phyloP scores from a whole-genome alignment of 2,113 vertebrate genomes.

The Bambusicola thoracicus region DNA sequence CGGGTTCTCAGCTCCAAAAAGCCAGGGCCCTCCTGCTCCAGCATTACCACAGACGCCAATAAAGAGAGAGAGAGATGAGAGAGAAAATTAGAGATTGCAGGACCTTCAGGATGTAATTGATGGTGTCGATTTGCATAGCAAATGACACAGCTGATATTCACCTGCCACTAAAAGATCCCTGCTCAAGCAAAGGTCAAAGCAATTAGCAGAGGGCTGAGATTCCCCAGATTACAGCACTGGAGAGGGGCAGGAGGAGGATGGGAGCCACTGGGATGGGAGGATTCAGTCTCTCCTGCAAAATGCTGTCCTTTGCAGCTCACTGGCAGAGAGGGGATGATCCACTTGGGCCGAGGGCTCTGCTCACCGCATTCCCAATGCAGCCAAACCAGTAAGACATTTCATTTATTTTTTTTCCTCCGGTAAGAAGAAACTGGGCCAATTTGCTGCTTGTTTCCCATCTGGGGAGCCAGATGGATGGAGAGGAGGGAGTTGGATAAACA shows the following conservation, averaged over 20 bases:
- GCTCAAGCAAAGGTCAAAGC: constrained; percentile 60
- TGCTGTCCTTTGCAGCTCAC: background rate
- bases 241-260: background rate
- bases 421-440: constrained; percentile 65
- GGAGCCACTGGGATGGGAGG: accelerated
- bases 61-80: constrained; percentile 10
- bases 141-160: constrained; percentile 60
- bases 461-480: constrained; percentile 79
- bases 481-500: constrained; percentile 68
- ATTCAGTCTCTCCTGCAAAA: background rate
- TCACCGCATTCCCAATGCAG: background rate
- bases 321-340: accelerated
- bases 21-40: background rate
- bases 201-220: constrained; percentile 48
- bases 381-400: background rate
- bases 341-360: background rate
- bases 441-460: constrained; percentile 63
- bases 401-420: background rate
- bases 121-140: constrained; percentile 71
- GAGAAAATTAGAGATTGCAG: constrained; percentile 48
- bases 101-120: constrained; percentile 64
- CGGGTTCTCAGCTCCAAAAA: background rate
- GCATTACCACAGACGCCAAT: constrained; percentile 27
- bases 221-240: background rate
- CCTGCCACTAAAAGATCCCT: constrained; percentile 47